Percentiles rank a stretch among this genome's conserved stretches.
phyloP scores from a whole-genome alignment of 2,113 vertebrate genomes.

The Cynopterus brachyotis region DNA sequence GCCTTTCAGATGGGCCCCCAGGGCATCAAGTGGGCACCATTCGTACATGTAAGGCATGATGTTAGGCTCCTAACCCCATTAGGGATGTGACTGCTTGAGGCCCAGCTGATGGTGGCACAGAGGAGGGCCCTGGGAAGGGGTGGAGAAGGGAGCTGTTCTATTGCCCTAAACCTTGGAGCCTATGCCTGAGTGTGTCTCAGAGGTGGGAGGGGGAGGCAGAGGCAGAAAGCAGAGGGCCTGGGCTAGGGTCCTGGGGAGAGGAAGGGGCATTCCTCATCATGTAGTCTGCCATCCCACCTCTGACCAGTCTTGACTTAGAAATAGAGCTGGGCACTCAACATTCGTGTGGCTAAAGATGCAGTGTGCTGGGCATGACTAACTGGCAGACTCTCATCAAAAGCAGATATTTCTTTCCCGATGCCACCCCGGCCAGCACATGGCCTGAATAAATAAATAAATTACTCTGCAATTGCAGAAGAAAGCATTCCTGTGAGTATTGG shows the following conservation, averaged over 20 bases:
- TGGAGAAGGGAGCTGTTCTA: too few species aligned
- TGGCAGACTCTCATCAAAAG: constrained; percentile 28
- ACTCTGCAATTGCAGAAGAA: constrained; percentile 40
- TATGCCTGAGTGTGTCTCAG: not conserved
- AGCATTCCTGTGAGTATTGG: constrained; percentile 23
- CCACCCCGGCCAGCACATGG: not conserved
- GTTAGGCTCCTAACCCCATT: not conserved
- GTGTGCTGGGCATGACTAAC: not conserved
- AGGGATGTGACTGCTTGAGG: not conserved
- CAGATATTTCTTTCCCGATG: constrained; percentile 56
- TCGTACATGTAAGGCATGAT: not conserved
- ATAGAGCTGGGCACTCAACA: not conserved
- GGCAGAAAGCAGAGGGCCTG: not conserved
- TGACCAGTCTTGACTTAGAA: not conserved
- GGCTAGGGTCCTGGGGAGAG: not conserved
- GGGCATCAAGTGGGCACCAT: not conserved
- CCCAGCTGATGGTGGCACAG: not conserved
- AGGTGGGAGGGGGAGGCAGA: not conserved
- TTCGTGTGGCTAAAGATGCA: not conserved
- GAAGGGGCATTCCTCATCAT: not conserved
- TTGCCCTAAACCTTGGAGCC: not conserved
- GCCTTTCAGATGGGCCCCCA: not conserved
- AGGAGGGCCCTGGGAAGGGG: too few species aligned
- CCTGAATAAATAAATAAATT: constrained; percentile 43
- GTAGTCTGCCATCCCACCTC: not conserved